Conservation (phyloP, 2,888 invertebrate genomes). For the Andricus quercusramuli region DNA sequence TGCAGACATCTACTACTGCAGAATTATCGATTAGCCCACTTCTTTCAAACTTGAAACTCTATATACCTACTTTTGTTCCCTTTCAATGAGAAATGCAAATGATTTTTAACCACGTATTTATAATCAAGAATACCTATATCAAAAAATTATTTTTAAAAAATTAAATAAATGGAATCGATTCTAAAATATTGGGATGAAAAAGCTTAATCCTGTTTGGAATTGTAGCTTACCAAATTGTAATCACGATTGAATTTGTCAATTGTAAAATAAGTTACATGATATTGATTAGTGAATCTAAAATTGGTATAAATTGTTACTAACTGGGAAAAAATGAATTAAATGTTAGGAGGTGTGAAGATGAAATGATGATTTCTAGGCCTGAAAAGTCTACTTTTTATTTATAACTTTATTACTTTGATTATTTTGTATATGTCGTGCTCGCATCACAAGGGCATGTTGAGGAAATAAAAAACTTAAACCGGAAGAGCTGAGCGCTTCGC, state of each 20-base stretch:
- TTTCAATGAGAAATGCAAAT: neutral
- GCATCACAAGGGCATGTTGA: neutral
- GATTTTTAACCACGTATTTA: neutral
- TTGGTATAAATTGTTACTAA: neutral
- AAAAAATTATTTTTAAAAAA: neutral
- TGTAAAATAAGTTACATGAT: too few species aligned
- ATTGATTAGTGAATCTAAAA: neutral
- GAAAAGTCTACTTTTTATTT: neutral
- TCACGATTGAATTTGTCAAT: too few species aligned
- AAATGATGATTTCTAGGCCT: neutral
- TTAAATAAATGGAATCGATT: neutral
- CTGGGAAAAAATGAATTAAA: neutral
- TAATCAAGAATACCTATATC: neutral
- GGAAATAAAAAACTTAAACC: neutral
- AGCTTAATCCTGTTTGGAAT: too few species aligned
- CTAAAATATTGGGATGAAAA: too few species aligned
- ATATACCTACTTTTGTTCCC: neutral
- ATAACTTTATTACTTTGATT: conserved; percentile 20
- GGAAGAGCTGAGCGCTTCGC: neutral
- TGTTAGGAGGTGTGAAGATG: neutral
- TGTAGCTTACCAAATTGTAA: too few species aligned
- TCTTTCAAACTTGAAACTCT: neutral
- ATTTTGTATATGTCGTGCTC: neutral
- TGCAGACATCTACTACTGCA: conserved; percentile 31
- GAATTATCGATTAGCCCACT: conserved; percentile 27